Base-by-base conservation (phyloP, 1,140 invertebrate species). In the Dendrolimus punctatus region DNA sequence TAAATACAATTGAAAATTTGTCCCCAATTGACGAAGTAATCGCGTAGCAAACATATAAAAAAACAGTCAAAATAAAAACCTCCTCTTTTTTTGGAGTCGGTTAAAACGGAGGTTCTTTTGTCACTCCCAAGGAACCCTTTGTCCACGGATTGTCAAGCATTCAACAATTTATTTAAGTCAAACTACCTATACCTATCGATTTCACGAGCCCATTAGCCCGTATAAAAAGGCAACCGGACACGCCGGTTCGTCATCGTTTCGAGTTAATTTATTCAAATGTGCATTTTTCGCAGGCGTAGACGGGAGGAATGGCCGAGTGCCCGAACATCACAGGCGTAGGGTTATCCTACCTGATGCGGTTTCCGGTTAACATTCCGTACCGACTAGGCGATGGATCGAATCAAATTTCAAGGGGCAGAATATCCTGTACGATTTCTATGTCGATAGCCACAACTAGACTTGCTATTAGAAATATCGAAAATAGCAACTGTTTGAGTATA, bases 331-430 rank as follows among this genome's bases (percentile, higher is more conserved):
- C 41, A 44, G 45, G 52, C 8, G 48, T 51, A 56, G 49, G 55
- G 66, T 65, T 57, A 64, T 63, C 46, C 62, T 75, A 78, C 71
- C 69, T 75, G 71, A 67, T 64, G 60, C 64, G 63, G 66, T 76
- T 75, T 79, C 73, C 72, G 70, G 65, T 64, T 62, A 57, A 62
- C 64, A 76, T 76, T 66, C 64, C 71, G 50, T 58, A 45, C 58
- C 54, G 55, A 61, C 58, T 58, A 53, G 40, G 51, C 39, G 48
- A 57, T 48, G 38, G 49, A 23, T 23, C 23, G 23, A 23, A 23
- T 23, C 23, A 23, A 23, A 23, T 23, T 23, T 23, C 23, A 23
- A 23, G 23, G 3, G 23, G 23, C 23, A 23, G 23, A 23, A 23
- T 23, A 23, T 23, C 23, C 23, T 23, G 1, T 23, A 23, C 23